phyloP scores from a whole-genome alignment of 2,888 invertebrate genomes.

The Orchestes rusci region DNA sequence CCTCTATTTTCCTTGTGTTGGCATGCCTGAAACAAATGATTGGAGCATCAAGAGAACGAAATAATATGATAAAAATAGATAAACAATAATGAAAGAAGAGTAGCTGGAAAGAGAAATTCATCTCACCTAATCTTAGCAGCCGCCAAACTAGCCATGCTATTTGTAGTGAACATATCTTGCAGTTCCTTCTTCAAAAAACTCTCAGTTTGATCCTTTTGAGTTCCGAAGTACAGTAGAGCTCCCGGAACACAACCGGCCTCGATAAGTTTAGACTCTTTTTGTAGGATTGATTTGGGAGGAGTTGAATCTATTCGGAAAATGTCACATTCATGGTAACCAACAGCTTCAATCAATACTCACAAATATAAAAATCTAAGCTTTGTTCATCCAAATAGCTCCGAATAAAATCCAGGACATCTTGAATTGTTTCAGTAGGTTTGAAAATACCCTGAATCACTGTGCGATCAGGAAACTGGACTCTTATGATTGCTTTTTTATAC shows the following conservation, averaged over 20 bases:
- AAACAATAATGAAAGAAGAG: too few species aligned
- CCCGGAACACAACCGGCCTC: constrained; percentile 73
- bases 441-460: constrained; percentile 83
- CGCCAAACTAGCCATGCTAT: constrained; percentile 59
- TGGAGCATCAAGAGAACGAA: too few species aligned
- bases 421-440: constrained; percentile 65
- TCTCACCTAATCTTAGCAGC: constrained; percentile 58
- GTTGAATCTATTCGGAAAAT: constrained; percentile 73
- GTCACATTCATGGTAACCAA: background rate
- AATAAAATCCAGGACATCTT: constrained; percentile 66
- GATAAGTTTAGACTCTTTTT: constrained; percentile 54
- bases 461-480: constrained; percentile 82
- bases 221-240: constrained; percentile 67
- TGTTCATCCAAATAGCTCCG: constrained; percentile 60
- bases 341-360: too few species aligned
- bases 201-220: constrained; percentile 39
- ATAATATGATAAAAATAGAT: too few species aligned
- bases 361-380: constrained; percentile 66
- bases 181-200: constrained; percentile 54
- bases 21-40: constrained; percentile 28
- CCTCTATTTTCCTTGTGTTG: constrained; percentile 26
- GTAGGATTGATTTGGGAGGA: constrained; percentile 69
- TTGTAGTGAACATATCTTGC: constrained; percentile 55
- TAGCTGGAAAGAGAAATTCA: too few species aligned
- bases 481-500: constrained; percentile 71